Conservation (phyloP, 2,113 vertebrate genomes). For the Himantopus leucocephalus region DNA sequence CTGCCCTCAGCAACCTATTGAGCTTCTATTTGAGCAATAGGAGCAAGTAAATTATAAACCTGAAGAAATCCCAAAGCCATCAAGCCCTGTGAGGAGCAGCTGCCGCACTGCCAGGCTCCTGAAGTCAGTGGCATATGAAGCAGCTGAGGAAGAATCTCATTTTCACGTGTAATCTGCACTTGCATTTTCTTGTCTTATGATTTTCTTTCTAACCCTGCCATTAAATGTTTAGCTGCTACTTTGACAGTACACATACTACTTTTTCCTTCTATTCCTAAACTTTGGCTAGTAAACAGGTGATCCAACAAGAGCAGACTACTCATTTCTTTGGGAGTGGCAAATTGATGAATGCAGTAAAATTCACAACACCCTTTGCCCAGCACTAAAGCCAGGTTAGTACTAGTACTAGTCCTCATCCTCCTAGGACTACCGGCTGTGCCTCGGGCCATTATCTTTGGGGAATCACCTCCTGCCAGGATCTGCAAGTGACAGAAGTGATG, state of each 20-base stretch:
- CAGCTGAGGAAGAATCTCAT: neutral
- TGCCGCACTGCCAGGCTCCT: neutral
- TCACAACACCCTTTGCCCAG: neutral
- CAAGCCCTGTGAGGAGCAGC: rapidly evolving
- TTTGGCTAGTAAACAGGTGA: neutral
- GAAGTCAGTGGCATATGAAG: rapidly evolving
- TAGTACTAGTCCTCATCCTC: neutral
- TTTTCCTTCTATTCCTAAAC: constrained; percentile 6
- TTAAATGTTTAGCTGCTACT: neutral
- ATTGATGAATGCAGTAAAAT: neutral
- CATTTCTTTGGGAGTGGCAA: neutral
- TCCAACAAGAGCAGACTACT: neutral
- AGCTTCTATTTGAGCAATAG: neutral
- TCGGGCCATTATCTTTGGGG: neutral
- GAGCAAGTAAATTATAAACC: neutral
- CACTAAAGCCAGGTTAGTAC: neutral
- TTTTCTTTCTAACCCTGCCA: constrained; percentile 7
- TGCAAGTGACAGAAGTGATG: neutral
- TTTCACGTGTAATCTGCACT: neutral
- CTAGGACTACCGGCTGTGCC: neutral
- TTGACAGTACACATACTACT: neutral
- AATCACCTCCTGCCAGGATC: neutral
- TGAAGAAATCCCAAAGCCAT: neutral
- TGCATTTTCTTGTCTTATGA: neutral
- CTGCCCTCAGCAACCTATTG: neutral